A percentile compares a stretch with the other conserved stretches of the same genome.
These are phyloP conservation scores for Acanthosepion esculentum DNA, from an alignment of 2,888 invertebrate genomes.

Conservation along the genomic window DNA sequence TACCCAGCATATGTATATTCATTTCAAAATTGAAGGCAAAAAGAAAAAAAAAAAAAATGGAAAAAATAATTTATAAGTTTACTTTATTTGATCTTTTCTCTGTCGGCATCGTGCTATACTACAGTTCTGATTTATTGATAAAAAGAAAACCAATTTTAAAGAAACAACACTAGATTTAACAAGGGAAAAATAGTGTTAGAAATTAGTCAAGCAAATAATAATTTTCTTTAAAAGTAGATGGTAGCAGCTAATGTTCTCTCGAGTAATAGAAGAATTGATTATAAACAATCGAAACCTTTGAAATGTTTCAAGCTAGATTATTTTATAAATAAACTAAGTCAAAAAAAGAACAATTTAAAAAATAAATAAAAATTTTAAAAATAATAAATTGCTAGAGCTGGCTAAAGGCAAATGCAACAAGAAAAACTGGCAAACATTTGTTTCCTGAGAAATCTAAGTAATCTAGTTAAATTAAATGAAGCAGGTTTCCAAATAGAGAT, in stretches of 20 bases:
- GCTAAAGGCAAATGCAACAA: background rate
- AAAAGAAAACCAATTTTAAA: background rate
- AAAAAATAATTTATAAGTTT: too few species aligned
- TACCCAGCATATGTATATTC: too few species aligned
- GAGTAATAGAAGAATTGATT: background rate
- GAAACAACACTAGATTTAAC: background rate
- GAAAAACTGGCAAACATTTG: background rate
- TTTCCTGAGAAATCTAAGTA: background rate
- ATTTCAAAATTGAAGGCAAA: too few species aligned
- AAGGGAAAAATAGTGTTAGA: background rate
- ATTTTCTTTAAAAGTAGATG: background rate
- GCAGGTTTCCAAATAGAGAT: too few species aligned
- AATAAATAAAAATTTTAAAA: background rate
- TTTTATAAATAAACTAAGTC: background rate
- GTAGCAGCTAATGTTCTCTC: constrained; percentile 6
- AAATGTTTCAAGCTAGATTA: background rate
- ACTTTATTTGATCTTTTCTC: too few species aligned
- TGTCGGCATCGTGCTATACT: background rate
- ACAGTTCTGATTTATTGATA: background rate
- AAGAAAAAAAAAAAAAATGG: too few species aligned
- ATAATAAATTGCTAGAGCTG: background rate
- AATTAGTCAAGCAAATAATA: background rate
- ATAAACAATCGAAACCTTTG: background rate
- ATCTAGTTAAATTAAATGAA: too few species aligned
- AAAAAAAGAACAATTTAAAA: background rate